Conservation (phyloP, 2,888 invertebrate species). For the Xestia c-nigrum region DNA sequence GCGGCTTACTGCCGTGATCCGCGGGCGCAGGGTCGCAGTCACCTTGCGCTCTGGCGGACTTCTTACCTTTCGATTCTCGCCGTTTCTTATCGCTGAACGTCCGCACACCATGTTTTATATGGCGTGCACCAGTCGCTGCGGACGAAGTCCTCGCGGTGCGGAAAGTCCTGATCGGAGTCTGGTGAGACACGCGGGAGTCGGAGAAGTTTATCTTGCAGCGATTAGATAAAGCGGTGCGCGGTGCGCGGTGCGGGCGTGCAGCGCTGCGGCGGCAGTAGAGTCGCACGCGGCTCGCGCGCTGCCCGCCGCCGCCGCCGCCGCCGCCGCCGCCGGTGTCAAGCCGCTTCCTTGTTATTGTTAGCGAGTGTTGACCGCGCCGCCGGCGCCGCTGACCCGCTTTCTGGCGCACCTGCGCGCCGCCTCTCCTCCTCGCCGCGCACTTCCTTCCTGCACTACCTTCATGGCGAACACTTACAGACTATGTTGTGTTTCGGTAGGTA, state of each 20-base stretch:
- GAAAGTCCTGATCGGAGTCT: constrained; percentile 15
- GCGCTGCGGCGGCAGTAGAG: constrained; percentile 76
- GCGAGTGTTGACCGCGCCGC: constrained; percentile 79
- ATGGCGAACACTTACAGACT: constrained; percentile 1
- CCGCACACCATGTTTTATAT: constrained; percentile 72
- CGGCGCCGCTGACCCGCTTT: constrained; percentile 71
- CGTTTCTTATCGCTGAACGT: constrained; percentile 71
- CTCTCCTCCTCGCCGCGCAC: constrained; percentile 17
- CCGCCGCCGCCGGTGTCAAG: constrained; percentile 25
- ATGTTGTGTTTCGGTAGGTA: not conserved
- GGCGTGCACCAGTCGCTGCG: constrained; percentile 69
- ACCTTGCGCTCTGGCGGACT: constrained; percentile 27
- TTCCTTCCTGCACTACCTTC: constrained; percentile 37
- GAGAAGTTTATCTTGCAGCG: constrained; percentile 80
- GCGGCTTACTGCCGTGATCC: constrained; percentile 31
- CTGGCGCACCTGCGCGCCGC: constrained; percentile 37
- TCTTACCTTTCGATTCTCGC: constrained; percentile 43
- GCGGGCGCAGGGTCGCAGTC: constrained; percentile 44
- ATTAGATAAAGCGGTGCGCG: constrained; percentile 85
- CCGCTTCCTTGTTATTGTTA: constrained; percentile 80
- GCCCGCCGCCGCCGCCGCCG: constrained; percentile 35
- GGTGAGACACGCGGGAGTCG: constrained; percentile 73
- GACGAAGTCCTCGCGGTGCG: constrained; percentile 37
- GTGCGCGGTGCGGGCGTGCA: constrained; percentile 62
- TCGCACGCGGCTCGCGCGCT: constrained; percentile 74